Base-by-base conservation (phyloP, 1,140 invertebrate species). In the Macrobrachium rosenbergii region DNA sequence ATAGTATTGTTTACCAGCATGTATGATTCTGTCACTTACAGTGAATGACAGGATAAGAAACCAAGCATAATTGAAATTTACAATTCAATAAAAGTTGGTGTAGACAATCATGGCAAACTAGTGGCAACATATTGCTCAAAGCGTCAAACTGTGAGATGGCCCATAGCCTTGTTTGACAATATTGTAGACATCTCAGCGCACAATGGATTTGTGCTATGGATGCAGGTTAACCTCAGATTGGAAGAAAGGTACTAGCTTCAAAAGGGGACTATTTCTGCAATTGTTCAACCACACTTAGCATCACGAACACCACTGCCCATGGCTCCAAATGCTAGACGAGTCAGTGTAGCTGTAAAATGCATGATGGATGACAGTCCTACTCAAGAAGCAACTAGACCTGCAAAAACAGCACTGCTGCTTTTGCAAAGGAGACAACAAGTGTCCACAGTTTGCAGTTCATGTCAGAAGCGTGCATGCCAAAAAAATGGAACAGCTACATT, bases 31-130 rank as follows among this genome's bases (percentile, higher is more conserved):
- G 64, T 67, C 19, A 69, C 12, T 21, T 69, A 11, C 12, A 69
- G 64, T 69, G 64, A 17, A 37, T 3, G 64, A 12, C n/a, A 69
- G 64, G 64, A 17, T 69, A 69, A 69, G 64, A 76, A 76, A 76
- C 43, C 73, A 23, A 45, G 19, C 73, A 37, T 37, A 37, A 45
- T 37, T 10, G 43, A 76, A 14, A 2, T 76, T 37, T 45, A 75
- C 19, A 75, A 75, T 28, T 7, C 21, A 45, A 8, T 3, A n/a
- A 79, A 23, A n/a, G 16, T 19, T 12, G 23, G 60, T 79, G 21
- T 63, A 60, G 77, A 62, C 58, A 79, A 21, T 21, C 77, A 60
- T 63, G 59, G 60, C 77, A 79, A 79, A 62, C 58, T 79, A 60
- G 23, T 79, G 77, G 52, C 58, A 62, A 62, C 77, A 60, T 60